Conservation (phyloP, 2,888 invertebrate species). For the Chrysina gloriosa region DNA sequence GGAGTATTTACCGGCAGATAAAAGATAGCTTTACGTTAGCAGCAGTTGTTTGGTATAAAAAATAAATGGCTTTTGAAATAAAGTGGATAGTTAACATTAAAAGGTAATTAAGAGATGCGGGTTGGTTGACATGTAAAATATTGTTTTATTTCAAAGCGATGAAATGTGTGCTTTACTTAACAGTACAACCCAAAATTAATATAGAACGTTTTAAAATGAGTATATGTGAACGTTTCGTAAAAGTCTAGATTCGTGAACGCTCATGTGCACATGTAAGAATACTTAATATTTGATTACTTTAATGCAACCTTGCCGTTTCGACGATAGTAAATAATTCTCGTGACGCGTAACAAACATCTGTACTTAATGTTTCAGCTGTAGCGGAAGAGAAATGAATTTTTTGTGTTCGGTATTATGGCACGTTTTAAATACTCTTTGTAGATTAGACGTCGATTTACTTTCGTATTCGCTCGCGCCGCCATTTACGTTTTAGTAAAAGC, state of each 20-base stretch:
- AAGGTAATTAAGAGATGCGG: conserved; percentile 26
- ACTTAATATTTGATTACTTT: conserved; percentile 7
- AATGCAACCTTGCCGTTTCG: conserved; percentile 18
- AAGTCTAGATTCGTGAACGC: too few relatives aligned
- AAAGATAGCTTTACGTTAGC: background rate
- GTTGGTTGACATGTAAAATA: conserved; percentile 2
- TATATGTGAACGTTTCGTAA: too few relatives aligned
- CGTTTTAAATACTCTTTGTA: conserved; percentile 20
- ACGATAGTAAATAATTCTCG: conserved; percentile 22
- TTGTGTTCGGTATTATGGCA: conserved; percentile 22
- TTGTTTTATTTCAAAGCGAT: background rate
- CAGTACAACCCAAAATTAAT: too few relatives aligned
- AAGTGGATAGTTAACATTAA: background rate
- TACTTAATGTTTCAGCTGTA: conserved; percentile 40
- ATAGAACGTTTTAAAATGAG: too few relatives aligned
- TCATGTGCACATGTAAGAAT: background rate
- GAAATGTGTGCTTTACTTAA: background rate
- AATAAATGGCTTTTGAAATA: conserved; percentile 3
- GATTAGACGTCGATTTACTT: conserved; percentile 12
- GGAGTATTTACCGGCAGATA: too few relatives aligned
- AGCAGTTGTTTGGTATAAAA: background rate
- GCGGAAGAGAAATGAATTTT: conserved; percentile 37
- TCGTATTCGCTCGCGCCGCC: background rate
- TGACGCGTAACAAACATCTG: conserved; percentile 33
- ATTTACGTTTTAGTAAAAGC: conserved; percentile 2